Base-by-base conservation (phyloP, 2,888 invertebrate species). In the Luperina nickerlii region DNA sequence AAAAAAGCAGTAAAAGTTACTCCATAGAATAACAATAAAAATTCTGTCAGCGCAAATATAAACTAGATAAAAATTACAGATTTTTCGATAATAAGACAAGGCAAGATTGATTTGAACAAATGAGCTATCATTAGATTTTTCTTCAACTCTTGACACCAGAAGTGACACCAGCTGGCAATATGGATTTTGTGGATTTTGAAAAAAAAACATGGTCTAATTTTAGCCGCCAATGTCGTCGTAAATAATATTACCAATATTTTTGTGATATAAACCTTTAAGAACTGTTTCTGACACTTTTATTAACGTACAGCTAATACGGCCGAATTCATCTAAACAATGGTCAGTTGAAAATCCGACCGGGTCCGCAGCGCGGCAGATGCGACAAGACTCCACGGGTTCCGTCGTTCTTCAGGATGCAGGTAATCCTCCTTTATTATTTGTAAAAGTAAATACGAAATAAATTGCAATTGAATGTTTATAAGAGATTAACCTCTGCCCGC, bases 311-410 rank as follows among this genome's bases (percentile, higher is more conserved):
- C 93, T 98, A 86, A 97, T 98, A 92, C 97, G 97, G 88, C 97
- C 95, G 76, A 97, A 97, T 88, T 96, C 97, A 4, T 94, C 94
- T 80, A 97, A 94, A 90, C 95, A 92, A 71, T 95, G 95, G 95
- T 92, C 95, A 51, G 0, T 57, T 68, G 92, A 91, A 79, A 83
- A 89, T 4, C 93, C 94, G 11, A 90, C 92, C 0, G 87, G 85
- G 1, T 93, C 95, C 1, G 90, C 90, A 86, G 90, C 93, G 57
- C 92, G 93, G 42, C 92, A 89, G 38, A 89, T 96, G 68, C 95
- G 94, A 77, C 97, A 97, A 91, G 97, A 97, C 91, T 97, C 97
- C 13, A 97, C 97, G 3, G 97, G 97, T n/a, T 97, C 97, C 73
- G 97, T 97, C 51, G 95, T 97, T 8, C 93, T 97, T 5, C 93